Evolutionary conservation across 2,113 vertebrate species (phyloP).

Genomic region (Seriola dumerili): DNA sequence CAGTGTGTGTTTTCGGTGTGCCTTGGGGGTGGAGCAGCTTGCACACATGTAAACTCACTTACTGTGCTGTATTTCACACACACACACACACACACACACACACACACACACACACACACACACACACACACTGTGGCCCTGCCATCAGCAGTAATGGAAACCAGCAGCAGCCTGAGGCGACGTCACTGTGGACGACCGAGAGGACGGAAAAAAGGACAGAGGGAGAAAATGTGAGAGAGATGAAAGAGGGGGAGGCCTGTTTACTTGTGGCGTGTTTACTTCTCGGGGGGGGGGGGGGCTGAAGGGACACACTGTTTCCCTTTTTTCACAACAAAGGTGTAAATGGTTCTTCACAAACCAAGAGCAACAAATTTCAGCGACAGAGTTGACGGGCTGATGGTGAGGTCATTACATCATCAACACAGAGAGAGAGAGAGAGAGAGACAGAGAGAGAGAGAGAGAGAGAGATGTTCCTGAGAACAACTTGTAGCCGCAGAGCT

Average conservation of each 20-base stretch:
- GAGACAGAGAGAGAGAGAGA: neutral
- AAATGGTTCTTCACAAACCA: neutral
- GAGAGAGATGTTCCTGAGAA: constrained; percentile 19
- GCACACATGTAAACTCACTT: neutral
- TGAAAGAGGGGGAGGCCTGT: constrained; percentile 13
- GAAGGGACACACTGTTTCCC: neutral
- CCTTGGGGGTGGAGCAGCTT: neutral
- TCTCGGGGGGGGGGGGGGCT: neutral
- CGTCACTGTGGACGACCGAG: constrained; percentile 30
- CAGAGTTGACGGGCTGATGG: constrained; percentile 4
- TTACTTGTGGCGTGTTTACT: neutral
- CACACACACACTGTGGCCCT: constrained; percentile 4
- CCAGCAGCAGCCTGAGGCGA: constrained; percentile 36
- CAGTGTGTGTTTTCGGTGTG: neutral
- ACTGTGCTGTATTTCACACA: constrained; percentile 15
- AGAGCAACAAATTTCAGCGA: neutral
- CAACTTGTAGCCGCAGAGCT: constrained; percentile 54
- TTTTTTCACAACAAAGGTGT: neutral
- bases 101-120: neutral
- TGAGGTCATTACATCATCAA: constrained; percentile 45
- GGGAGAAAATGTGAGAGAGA: constrained; percentile 11
- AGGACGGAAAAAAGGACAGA: constrained; percentile 36
- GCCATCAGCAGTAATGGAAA: constrained; percentile 44
- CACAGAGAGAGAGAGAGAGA: neutral
- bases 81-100: constrained; percentile 22